Evolutionary conservation across 2,797 vertebrate genomes (phyloP), one percentile per base, ranked within the genome.

Genomic region (Ispidina lecontei): DNA sequence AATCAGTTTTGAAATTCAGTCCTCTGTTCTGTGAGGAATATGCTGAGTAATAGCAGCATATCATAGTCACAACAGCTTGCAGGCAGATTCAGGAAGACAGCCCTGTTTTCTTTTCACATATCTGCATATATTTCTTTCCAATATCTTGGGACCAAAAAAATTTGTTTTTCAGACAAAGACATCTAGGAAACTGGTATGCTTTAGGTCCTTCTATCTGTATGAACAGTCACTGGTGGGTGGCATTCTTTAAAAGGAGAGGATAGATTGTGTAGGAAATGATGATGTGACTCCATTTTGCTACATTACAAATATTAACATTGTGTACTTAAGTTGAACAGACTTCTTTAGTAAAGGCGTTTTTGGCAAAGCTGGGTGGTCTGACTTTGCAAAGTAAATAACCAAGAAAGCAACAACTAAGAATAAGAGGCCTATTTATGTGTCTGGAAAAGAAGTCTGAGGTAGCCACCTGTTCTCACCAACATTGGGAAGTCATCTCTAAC

Each of bases 41-140:
- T 87, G 90, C 90, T 94, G 92, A 89, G 74, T 91, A 91, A 94
- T 26, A 86, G 54, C 72, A 91, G 65, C 44, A 39, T 68, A 75
- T 81, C 26, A 26, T 75, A 65, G 80, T 72, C 52, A 58, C 47
- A 73, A 51, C 31, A 64, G 69, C 77, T 82, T 89, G 74, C 71
- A 90, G 80, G 84, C 41, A 68, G 74, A 55, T 51, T 55, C 77
- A 52, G 77, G 62, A 86, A 81, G 59, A 46, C 37, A 71, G 7
- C 17, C 26, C 25, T 73, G 15, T 60, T 95, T 92, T 87, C 28
- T 60, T 79, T 87, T 67, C 21, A 39, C 39, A 51, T 84, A 75
- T 54, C 60, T 87, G 14, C 21, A 28, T 80, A 4, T n/a, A 64
- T 77, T 78, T 68, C 19, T 64, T 76, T 89, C 19, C 35, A 65